phyloP scores from a whole-genome alignment of 2,113 vertebrate species.

The Cygnus buccinator region DNA sequence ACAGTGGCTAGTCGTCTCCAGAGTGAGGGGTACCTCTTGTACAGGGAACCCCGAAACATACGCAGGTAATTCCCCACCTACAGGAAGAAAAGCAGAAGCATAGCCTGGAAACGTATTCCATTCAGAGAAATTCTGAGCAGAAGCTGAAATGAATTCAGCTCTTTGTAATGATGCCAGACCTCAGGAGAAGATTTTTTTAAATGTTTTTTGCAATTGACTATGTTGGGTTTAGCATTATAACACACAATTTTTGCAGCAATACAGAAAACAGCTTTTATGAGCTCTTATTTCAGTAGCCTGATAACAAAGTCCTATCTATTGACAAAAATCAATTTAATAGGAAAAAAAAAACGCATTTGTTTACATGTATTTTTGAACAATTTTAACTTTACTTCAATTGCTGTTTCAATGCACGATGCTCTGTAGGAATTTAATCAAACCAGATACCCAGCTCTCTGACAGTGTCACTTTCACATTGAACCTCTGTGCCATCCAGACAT shows the following conservation, averaged over 20 bases:
- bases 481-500: neutral
- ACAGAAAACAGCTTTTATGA: neutral
- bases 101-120: neutral
- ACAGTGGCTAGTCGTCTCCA: constrained; percentile 96
- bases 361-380: neutral
- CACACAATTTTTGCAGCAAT: neutral
- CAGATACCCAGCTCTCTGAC: neutral
- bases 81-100: neutral
- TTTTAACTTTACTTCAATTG: neutral
- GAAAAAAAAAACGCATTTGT: neutral
- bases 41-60: constrained; percentile 98
- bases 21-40: constrained; percentile 95
- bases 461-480: neutral
- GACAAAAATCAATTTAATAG: neutral
- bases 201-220: neutral
- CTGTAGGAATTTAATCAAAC: neutral
- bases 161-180: neutral
- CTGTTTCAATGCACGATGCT: neutral
- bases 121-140: neutral
- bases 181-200: neutral
- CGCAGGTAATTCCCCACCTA: constrained; percentile 98
- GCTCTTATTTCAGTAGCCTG: neutral
- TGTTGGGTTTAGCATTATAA: neutral
- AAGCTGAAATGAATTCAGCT: neutral
- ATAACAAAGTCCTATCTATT: fast-evolving